phyloP scores from a whole-genome alignment of 2,797 vertebrate genomes.

The Gymnoscopelus microlampas region DNA sequence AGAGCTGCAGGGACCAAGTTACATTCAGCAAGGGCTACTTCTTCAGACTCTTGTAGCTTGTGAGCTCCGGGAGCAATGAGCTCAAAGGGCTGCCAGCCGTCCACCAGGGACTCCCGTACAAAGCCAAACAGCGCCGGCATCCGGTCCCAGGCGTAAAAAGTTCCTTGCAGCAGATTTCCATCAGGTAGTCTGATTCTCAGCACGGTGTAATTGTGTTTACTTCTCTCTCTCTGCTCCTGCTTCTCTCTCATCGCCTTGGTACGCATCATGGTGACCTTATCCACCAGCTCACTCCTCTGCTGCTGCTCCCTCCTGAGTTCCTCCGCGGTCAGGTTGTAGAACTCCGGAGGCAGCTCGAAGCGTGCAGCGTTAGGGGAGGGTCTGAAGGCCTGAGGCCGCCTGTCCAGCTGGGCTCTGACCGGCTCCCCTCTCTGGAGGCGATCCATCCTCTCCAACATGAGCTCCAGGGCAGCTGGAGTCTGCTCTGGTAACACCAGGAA shows the following conservation, averaged over 20 bases:
- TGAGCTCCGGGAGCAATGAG: slow-evolving; percentile 88
- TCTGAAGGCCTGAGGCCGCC: slow-evolving; percentile 84
- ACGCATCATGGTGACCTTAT: slow-evolving; percentile 88
- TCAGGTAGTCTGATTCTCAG: slow-evolving; percentile 90
- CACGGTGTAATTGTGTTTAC: slow-evolving; percentile 92
- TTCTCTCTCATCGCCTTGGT: slow-evolving; percentile 95
- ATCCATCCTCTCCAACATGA: slow-evolving; percentile 82
- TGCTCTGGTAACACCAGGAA: slow-evolving; percentile 87
- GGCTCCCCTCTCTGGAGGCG: slow-evolving; percentile 86
- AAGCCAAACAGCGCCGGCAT: slow-evolving; percentile 86
- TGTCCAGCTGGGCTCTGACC: slow-evolving; percentile 85
- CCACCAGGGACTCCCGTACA: slow-evolving; percentile 86
- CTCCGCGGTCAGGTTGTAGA: slow-evolving; percentile 89
- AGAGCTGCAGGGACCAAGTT: slow-evolving; percentile 93
- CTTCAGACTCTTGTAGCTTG: slow-evolving; percentile 85
- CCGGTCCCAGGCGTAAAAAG: slow-evolving; percentile 91
- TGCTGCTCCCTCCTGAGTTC: slow-evolving; percentile 90
- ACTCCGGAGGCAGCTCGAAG: slow-evolving; percentile 91
- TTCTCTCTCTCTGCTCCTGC: slow-evolving; percentile 90
- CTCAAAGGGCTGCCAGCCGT: slow-evolving; percentile 94
- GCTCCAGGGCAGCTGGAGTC: slow-evolving; percentile 73
- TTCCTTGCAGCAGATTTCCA: slow-evolving; percentile 91
- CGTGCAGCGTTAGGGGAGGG: slow-evolving; percentile 82
- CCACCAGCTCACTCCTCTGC: slow-evolving; percentile 87
- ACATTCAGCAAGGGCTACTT: slow-evolving; percentile 85